Evolutionary conservation across 2,888 invertebrate species (phyloP).

Genomic region (Eubasilissa splendida): DNA sequence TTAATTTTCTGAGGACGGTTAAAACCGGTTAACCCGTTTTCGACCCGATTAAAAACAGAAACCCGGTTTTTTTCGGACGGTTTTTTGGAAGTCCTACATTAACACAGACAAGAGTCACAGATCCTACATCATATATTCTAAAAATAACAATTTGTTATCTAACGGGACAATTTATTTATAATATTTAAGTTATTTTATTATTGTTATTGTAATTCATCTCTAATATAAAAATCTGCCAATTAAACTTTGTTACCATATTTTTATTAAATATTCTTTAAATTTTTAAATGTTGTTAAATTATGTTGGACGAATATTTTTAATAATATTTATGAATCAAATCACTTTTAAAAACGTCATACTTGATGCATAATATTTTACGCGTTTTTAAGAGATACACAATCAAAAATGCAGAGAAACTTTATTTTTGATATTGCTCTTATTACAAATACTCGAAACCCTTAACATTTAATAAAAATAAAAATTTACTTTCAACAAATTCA

Average conservation of each 20-base stretch:
- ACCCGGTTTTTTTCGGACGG: no score
- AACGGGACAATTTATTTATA: background rate
- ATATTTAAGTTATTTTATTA: background rate
- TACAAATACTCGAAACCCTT: background rate
- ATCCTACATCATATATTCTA: no score
- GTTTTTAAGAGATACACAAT: background rate
- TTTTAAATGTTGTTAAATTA: no score
- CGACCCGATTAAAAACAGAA: no score
- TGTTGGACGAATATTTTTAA: no score
- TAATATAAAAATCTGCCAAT: background rate
- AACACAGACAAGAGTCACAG: no score
- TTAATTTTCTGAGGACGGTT: no score
- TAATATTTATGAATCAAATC: no score
- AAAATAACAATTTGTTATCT: no score
- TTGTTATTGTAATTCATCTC: background rate
- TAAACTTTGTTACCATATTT: background rate
- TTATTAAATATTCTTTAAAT: background rate
- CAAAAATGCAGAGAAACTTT: background rate
- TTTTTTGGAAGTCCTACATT: no score
- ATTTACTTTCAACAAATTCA: slow-evolving; percentile 13
- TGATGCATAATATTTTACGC: background rate
- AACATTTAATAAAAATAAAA: slow-evolving; percentile 8
- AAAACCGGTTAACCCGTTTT: no score
- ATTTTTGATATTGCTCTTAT: slow-evolving; percentile 22
- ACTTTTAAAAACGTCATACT: no score